phyloP scores from a whole-genome alignment of 1,140 invertebrate species.

The Plutomurus gul region DNA sequence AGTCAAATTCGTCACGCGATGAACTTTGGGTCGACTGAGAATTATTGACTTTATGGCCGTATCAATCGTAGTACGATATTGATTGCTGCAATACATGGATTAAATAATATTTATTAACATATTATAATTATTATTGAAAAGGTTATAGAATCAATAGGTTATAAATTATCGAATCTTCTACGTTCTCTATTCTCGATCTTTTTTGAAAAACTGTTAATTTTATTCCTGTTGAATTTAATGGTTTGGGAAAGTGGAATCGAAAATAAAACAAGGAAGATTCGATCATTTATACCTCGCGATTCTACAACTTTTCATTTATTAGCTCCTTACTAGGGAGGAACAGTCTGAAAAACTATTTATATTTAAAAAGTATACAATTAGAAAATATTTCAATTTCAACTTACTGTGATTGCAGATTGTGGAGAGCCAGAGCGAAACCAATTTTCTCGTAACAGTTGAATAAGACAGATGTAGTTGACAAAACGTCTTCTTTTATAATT shows the following conservation, averaged over 20 bases:
- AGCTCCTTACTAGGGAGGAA: too few species aligned
- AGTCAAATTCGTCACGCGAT: conserved; percentile 38
- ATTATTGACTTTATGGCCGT: conserved; percentile 41
- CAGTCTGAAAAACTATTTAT: neutral
- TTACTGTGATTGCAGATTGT: conserved; percentile 68
- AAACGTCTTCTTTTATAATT: conserved; percentile 63
- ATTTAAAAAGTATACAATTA: neutral
- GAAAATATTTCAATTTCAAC: conserved; percentile 46
- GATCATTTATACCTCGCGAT: too few species aligned
- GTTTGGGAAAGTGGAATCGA: too few species aligned
- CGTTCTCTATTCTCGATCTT: too few species aligned
- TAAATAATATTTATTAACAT: neutral
- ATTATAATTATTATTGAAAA: too few species aligned
- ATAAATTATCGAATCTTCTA: too few species aligned
- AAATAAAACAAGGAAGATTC: too few species aligned
- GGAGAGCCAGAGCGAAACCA: conserved; percentile 71
- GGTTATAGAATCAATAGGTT: too few species aligned
- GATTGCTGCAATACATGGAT: conserved; percentile 8
- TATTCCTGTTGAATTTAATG: too few species aligned
- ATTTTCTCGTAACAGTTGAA: conserved; percentile 76
- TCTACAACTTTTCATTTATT: too few species aligned
- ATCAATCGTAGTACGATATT: conserved; percentile 39
- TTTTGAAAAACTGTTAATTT: too few species aligned
- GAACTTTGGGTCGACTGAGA: neutral
- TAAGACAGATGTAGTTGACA: conserved; percentile 70